These are phyloP conservation scores for Drosophila bunnanda DNA, from an alignment of 2,888 invertebrate species.

Conservation along the genomic window DNA sequence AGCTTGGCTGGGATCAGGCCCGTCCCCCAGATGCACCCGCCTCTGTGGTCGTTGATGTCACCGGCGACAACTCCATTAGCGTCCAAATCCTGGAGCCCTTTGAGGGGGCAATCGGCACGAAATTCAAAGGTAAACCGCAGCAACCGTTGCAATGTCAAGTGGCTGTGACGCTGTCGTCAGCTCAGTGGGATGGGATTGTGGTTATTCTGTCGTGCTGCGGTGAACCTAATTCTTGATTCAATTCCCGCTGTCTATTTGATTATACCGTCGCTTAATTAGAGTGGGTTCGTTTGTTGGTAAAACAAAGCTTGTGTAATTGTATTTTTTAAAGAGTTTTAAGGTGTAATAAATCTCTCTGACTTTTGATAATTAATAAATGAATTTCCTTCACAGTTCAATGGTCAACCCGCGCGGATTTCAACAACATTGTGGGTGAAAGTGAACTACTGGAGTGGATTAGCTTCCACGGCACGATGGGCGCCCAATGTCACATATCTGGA, in stretches of 20 bases:
- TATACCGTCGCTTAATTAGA: not conserved
- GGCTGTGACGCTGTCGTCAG: slow-evolving; percentile 6
- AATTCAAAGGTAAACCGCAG: slow-evolving; percentile 91
- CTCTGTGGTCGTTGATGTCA: slow-evolving; percentile 89
- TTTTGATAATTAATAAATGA: not conserved
- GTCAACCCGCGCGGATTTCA: slow-evolving; percentile 94
- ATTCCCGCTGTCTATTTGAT: slow-evolving; percentile 21
- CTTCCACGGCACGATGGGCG: slow-evolving; percentile 85
- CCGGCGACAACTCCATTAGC: slow-evolving; percentile 87
- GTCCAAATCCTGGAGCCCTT: slow-evolving; percentile 90
- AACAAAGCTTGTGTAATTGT: slow-evolving; percentile 1
- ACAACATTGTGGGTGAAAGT: slow-evolving; percentile 91
- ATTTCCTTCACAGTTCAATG: slow-evolving; percentile 91
- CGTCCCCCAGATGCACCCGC: slow-evolving; percentile 92
- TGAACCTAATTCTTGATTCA: slow-evolving; percentile 26
- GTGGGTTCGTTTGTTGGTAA: not conserved
- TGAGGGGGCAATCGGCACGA: slow-evolving; percentile 93
- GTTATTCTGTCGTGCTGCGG: slow-evolving; percentile 28
- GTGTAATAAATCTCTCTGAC: too few relatives aligned
- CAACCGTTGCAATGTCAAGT: slow-evolving; percentile 8
- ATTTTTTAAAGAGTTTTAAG: not conserved
- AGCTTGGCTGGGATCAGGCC: slow-evolving; percentile 94
- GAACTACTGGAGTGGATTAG: slow-evolving; percentile 88
- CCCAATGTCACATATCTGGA: slow-evolving; percentile 87
- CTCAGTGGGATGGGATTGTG: slow-evolving; percentile 13